phyloP scores from a whole-genome alignment of 2,888 invertebrate species.

The Eudasyphora cyanicolor region DNA sequence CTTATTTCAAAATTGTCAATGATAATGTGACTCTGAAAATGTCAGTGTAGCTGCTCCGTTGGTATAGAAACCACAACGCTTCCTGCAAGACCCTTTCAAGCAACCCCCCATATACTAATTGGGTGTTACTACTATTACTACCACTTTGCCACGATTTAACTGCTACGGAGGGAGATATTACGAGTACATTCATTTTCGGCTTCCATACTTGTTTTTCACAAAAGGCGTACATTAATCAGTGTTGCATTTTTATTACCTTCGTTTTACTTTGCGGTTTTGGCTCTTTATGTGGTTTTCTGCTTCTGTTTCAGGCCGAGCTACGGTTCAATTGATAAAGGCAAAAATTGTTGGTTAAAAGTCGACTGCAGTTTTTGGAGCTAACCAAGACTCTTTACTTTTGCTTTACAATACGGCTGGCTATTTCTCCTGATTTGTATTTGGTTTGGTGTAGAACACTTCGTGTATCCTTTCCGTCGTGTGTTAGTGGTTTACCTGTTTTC shows the following conservation, averaged over 20 bases:
- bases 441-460: background rate
- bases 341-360: background rate
- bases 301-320: background rate
- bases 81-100: background rate
- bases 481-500: background rate
- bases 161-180: background rate
- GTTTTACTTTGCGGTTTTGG: constrained; percentile 57
- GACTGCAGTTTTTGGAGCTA: background rate
- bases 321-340: constrained; percentile 9
- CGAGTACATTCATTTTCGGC: background rate
- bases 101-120: background rate
- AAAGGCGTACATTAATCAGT: constrained; percentile 61
- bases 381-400: background rate
- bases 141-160: background rate
- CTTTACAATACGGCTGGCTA: background rate
- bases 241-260: constrained; percentile 64
- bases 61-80: too few species aligned
- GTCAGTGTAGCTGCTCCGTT: too few species aligned
- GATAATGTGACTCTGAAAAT: too few species aligned
- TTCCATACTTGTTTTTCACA: background rate
- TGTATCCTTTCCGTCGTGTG: background rate
- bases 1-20: too few species aligned
- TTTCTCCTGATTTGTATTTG: background rate
- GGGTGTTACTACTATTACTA: background rate
- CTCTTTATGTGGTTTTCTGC: background rate